phyloP scores from a whole-genome alignment of 2,888 invertebrate genomes.

The Ectobius pallidus region DNA sequence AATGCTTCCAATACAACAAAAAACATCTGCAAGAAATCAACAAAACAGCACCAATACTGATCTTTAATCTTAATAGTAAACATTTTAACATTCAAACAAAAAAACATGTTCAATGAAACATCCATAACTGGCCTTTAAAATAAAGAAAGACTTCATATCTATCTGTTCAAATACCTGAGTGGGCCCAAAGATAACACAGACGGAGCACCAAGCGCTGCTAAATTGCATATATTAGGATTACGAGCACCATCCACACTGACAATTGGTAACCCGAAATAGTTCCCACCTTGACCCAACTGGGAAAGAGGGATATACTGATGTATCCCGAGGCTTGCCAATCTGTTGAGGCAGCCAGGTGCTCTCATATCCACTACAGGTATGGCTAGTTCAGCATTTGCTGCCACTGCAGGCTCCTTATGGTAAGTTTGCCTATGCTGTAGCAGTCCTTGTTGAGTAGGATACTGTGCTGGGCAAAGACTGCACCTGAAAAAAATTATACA shows the following conservation, averaged over 20 bases:
- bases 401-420: constrained; percentile 58
- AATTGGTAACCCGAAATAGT: constrained; percentile 74
- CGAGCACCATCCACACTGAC: constrained; percentile 69
- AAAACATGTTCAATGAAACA: background rate
- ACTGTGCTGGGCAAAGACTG: constrained; percentile 74
- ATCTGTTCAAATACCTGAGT: constrained; percentile 59
- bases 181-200: constrained; percentile 75
- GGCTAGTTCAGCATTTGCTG: constrained; percentile 62
- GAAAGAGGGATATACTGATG: constrained; percentile 76
- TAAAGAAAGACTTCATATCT: background rate
- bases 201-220: constrained; percentile 71
- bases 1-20: too few species aligned
- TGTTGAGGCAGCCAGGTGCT: constrained; percentile 68
- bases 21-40: too few species aligned
- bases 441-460: constrained; percentile 66
- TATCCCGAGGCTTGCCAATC: constrained; percentile 70
- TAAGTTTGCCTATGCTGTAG: constrained; percentile 69
- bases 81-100: background rate
- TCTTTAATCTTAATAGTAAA: background rate
- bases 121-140: constrained; percentile 7
- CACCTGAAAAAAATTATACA: constrained; percentile 58
- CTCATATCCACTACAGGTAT: constrained; percentile 76
- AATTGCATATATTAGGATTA: constrained; percentile 62
- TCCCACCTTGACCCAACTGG: constrained; percentile 62
- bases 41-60: too few species aligned